Conservation (phyloP, 2,113 vertebrate species). For the Periophthalmus modestus region DNA sequence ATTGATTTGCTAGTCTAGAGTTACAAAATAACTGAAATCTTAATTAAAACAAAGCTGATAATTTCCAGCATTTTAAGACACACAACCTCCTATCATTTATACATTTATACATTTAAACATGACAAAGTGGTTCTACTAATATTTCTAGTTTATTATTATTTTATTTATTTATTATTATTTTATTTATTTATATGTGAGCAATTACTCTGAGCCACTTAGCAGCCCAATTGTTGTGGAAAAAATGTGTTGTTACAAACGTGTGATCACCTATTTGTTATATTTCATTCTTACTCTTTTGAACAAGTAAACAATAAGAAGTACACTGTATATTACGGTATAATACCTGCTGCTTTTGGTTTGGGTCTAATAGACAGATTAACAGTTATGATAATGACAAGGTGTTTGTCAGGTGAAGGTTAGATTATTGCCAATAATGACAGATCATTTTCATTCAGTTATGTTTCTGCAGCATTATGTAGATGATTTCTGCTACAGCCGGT, state of each 20-base stretch:
- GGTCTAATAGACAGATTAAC: background rate
- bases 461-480: background rate
- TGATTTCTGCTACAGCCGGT: background rate
- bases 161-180: background rate
- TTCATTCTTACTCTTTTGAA: too few species aligned
- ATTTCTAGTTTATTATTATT: background rate
- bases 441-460: background rate
- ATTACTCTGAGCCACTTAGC: too few species aligned
- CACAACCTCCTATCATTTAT: background rate
- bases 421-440: background rate
- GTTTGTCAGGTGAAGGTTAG: background rate
- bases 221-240: too few species aligned
- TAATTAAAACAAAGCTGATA: conserved; percentile 1
- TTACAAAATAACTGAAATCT: background rate
- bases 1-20: conserved; percentile 1
- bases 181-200: background rate
- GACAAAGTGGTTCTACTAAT: background rate
- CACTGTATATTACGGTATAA: too few species aligned
- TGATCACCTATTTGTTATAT: too few species aligned
- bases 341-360: too few species aligned
- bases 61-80: background rate
- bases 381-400: background rate
- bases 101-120: too few species aligned
- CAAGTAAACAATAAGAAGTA: too few species aligned
- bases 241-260: too few species aligned